Percentiles rank a stretch among this genome's conserved stretches.
phyloP scores from a whole-genome alignment of 2,888 invertebrate genomes.

The Dinocampus coccinellae region DNA sequence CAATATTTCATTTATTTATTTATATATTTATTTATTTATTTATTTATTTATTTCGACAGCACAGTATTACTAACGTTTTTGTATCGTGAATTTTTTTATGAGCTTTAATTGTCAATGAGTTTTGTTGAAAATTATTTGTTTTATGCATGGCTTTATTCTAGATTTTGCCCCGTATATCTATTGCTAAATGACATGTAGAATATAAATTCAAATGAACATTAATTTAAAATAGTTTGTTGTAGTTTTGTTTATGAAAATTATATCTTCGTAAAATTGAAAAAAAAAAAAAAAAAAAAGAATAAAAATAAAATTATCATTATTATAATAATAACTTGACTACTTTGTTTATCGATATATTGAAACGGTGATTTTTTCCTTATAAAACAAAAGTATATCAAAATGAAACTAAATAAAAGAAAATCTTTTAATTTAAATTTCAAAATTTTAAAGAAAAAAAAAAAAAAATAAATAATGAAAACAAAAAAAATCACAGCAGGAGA shows the following conservation, averaged over 20 bases:
- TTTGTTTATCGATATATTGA: no score
- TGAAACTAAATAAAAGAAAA: no score
- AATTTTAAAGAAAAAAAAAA: neutral
- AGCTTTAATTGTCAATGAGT: neutral
- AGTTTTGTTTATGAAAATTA: neutral
- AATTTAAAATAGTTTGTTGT: neutral
- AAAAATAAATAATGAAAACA: conserved; percentile 15
- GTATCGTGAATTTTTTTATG: neutral
- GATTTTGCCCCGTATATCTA: neutral
- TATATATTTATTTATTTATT: neutral
- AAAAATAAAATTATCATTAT: neutral
- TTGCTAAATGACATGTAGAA: neutral
- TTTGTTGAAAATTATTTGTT: neutral
- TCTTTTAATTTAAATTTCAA: neutral
- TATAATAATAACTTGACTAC: no score
- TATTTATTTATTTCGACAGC: neutral
- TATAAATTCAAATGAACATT: no score
- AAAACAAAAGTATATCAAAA: no score
- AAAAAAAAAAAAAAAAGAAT: no score
- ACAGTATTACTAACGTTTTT: neutral
- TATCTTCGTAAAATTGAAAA: neutral
- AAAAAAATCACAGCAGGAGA: conserved; percentile 54
- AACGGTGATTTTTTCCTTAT: no score
- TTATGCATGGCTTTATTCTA: neutral
- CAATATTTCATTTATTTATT: neutral